Conservation (phyloP, 2,888 invertebrate genomes). For the Mimumesa dahlbomi region DNA sequence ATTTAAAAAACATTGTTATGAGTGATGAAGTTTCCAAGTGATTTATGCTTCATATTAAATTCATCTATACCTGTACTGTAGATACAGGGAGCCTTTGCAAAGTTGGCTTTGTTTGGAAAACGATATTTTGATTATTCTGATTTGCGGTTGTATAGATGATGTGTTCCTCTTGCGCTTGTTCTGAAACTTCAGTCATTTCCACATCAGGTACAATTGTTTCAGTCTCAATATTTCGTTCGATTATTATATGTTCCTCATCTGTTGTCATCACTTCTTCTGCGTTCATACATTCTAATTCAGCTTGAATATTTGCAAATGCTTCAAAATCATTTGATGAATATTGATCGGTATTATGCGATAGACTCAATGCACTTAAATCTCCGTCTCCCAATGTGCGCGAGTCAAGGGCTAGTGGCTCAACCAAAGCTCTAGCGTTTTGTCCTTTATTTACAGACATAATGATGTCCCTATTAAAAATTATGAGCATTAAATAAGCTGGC, state of each 20-base stretch:
- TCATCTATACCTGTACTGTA: constrained; percentile 69
- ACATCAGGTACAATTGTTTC: constrained; percentile 74
- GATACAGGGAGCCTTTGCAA: constrained; percentile 75
- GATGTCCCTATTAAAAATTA: constrained; percentile 35
- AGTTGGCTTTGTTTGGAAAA: constrained; percentile 78
- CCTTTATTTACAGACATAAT: constrained; percentile 75
- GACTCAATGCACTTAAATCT: constrained; percentile 73
- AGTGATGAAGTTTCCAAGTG: background rate
- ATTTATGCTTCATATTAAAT: background rate
- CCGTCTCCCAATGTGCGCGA: constrained; percentile 72
- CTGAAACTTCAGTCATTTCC: constrained; percentile 75
- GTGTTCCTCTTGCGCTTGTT: constrained; percentile 71
- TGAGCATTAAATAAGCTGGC: no score
- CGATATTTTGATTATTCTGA: constrained; percentile 73
- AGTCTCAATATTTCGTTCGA: constrained; percentile 63
- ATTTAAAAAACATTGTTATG: constrained; percentile 7
- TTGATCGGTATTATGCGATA: constrained; percentile 72
- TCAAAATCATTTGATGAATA: constrained; percentile 78
- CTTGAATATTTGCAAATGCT: constrained; percentile 79
- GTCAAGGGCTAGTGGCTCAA: constrained; percentile 72
- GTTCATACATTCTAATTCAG: constrained; percentile 79
- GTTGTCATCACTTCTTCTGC: constrained; percentile 78
- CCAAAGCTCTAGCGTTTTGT: constrained; percentile 70
- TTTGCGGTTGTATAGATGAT: constrained; percentile 74
- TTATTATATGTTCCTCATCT: constrained; percentile 67